These are phyloP conservation scores for human (Homo sapiens) DNA, from an alignment of 2,113 vertebrate species.

Conservation along the genomic window GRCh38 chr17:780001-780500, in stretches of 20 bases:
- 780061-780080: too few species aligned
- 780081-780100: too few species aligned
- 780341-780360: background rate
- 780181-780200: too few species aligned
- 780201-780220: background rate
- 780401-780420: background rate
- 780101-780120: too few species aligned
- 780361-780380: background rate
- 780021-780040: too few species aligned
- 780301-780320: background rate
- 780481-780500: background rate
- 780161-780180: too few species aligned
- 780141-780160: fast-evolving
- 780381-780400: background rate
- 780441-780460: background rate
- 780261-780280: background rate
- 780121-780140: too few species aligned
- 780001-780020: too few species aligned
- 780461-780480: background rate
- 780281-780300: background rate
- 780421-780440: background rate
- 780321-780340: background rate
- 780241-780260: background rate
- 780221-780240: background rate
- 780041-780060: too few species aligned